Percentiles rank a stretch among this genome's conserved stretches.
These are phyloP conservation scores for Umimayanthus kanabou DNA, from an alignment of 92 coral and sea anemone genomes.

Conservation along the genomic window DNA sequence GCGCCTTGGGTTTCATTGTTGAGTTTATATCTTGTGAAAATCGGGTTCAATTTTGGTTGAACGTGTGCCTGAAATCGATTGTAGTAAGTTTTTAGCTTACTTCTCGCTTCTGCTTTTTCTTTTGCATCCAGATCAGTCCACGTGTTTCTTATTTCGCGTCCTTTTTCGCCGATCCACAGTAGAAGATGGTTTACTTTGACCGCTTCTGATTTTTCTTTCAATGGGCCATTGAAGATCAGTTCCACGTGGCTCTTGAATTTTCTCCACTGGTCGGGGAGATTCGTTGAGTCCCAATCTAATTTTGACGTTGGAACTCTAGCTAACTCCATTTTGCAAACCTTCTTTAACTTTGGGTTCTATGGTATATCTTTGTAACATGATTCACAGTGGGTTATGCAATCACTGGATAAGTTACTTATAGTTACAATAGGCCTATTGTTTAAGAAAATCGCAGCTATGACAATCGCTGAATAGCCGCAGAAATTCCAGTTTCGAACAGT, in stretches of 20 bases:
- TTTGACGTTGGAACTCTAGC: neutral
- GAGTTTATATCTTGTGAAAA: neutral
- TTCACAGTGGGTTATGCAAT: no score
- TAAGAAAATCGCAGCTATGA: no score
- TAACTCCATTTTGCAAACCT: no score
- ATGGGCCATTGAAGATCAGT: constrained; percentile 7
- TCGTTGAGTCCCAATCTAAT: neutral
- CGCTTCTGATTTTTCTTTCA: constrained; percentile 33
- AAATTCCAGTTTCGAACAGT: no score
- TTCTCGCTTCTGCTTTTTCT: constrained; percentile 10
- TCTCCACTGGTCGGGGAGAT: neutral
- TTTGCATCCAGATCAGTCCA: constrained; percentile 8
- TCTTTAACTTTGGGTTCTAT: no score
- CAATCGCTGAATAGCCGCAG: no score
- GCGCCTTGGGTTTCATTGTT: neutral
- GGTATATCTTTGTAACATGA: no score
- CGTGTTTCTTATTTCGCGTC: constrained; percentile 2
- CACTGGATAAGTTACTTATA: no score
- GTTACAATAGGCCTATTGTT: no score
- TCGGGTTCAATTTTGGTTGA: neutral
- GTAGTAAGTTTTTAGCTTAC: neutral
- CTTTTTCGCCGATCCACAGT: constrained; percentile 33
- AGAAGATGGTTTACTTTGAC: constrained; percentile 27
- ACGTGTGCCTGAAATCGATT: neutral
- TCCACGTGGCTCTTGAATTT: neutral